Base-by-base conservation (phyloP, 2,888 invertebrate species). In the Drosophila seclusa region DNA sequence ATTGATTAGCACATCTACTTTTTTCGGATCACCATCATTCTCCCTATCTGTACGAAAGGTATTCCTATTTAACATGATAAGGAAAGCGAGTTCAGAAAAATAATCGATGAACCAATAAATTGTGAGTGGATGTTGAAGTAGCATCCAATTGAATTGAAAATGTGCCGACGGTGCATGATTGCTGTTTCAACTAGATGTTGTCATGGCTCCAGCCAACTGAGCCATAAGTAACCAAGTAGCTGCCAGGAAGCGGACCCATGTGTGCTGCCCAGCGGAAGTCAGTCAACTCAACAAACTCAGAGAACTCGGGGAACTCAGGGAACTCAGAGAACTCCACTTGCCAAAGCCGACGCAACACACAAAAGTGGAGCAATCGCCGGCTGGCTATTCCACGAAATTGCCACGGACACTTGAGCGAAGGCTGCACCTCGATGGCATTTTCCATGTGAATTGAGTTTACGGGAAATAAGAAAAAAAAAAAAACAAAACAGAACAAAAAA, bases 351-450 rank as follows among this genome's bases (percentile, higher is more conserved):
- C 55, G 40, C 53, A 64, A 34, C 13, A 48, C 61, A 55, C 61
- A 79, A 87, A 88, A 76, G 80, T 86, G 80, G 87, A 83, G 80
- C 88, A 88, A 75, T 72, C 77, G 54, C 24, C 42, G 60, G 59
- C 69, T 67, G 68, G 65, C 67, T 42, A 40, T 82, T 83, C 86
- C 76, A 80, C 58, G 78, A 73, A 87, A 73, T 63, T 62, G 60
- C 40, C 52, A 69, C 73, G 72, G 75, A 63, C 80, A 70, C 73
- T 80, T 74, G 63, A 64, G 40, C 34, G 69, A 62, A 62, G 54
- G 60, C 64, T 57, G 58, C 61, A 63, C 64, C 72, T 59, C 54
- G 54, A 59, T 65, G 68, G 50, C 60, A 66, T 73, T 76, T 85
- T 76, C 80, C 68, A 73, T 73, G 73, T 68, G 84, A 89, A 87